Conservation (phyloP, 2,797 vertebrate genomes). For the Centroberyx gerrardi region DNA sequence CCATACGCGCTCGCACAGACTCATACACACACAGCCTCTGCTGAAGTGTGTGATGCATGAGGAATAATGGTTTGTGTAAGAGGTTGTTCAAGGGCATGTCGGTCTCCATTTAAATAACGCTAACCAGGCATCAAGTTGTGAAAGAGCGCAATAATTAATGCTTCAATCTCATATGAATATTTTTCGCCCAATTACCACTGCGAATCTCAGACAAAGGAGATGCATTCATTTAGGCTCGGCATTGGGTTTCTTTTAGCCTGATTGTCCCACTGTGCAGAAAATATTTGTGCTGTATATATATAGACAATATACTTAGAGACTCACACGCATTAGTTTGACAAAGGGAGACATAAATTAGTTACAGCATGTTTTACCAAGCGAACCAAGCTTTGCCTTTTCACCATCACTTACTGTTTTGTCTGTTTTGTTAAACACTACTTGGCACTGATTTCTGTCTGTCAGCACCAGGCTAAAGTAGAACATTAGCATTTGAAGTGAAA, state of each 20-base stretch:
- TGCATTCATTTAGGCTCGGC: constrained; percentile 41
- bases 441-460: neutral
- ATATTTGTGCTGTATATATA: constrained; percentile 49
- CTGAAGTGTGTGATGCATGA: constrained; percentile 9
- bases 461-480: constrained; percentile 5
- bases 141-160: constrained; percentile 43
- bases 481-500: neutral
- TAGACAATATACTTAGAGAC: constrained; percentile 63
- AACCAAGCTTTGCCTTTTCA: constrained; percentile 42
- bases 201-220: constrained; percentile 41
- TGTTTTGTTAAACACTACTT: constrained; percentile 37
- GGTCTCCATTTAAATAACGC: constrained; percentile 46
- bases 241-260: constrained; percentile 40
- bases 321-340: constrained; percentile 60
- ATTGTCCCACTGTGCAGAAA: constrained; percentile 66
- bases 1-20: neutral
- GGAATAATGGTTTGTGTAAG: neutral
- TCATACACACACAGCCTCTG: neutral
- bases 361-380: constrained; percentile 42
- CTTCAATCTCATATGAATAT: constrained; percentile 42
- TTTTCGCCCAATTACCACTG: constrained; percentile 51
- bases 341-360: constrained; percentile 63
- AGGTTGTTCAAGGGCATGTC: constrained; percentile 13
- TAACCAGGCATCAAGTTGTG: constrained; percentile 29
- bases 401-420: constrained; percentile 38